Conservation (phyloP, 2,113 vertebrate species). For the Anoplopoma fimbria region DNA sequence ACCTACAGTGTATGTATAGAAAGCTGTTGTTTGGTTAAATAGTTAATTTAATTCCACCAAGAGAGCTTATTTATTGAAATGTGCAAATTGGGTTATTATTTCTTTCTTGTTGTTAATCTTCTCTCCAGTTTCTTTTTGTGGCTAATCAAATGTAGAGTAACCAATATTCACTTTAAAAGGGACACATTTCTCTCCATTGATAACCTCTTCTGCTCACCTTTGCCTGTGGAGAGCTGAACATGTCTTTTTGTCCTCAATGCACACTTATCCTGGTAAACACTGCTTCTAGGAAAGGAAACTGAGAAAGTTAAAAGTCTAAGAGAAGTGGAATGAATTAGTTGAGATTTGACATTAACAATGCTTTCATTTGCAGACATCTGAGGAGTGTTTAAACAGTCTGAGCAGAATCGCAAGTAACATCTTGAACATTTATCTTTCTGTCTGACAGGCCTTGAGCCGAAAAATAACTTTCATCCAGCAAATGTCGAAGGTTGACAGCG, state of each 20-base stretch:
- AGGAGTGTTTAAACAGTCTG: slow-evolving; percentile 34
- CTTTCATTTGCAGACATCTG: slow-evolving; percentile 44
- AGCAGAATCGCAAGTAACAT: slow-evolving; percentile 48
- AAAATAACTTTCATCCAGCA: slow-evolving; percentile 42
- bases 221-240: not conserved
- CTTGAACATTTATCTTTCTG: slow-evolving; percentile 28
- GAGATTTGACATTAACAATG: slow-evolving; percentile 36
- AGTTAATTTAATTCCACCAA: too few species aligned
- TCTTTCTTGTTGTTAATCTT: not conserved
- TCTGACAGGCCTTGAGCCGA: slow-evolving; percentile 28
- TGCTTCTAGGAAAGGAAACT: slow-evolving; percentile 14
- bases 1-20: not conserved
- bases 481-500: slow-evolving; percentile 55
- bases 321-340: slow-evolving; percentile 29
- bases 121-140: not conserved
- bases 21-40: too few species aligned
- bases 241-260: slow-evolving; percentile 1
- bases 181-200: not conserved
- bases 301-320: slow-evolving; percentile 37
- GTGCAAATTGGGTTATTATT: not conserved
- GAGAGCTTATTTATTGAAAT: not conserved
- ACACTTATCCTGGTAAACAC: slow-evolving; percentile 30
- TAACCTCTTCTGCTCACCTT: slow-evolving; percentile 26
- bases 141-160: not conserved
- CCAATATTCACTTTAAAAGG: slow-evolving; percentile 16